Base-by-base conservation (phyloP, 2,888 invertebrate genomes). In the Papilio protenor region DNA sequence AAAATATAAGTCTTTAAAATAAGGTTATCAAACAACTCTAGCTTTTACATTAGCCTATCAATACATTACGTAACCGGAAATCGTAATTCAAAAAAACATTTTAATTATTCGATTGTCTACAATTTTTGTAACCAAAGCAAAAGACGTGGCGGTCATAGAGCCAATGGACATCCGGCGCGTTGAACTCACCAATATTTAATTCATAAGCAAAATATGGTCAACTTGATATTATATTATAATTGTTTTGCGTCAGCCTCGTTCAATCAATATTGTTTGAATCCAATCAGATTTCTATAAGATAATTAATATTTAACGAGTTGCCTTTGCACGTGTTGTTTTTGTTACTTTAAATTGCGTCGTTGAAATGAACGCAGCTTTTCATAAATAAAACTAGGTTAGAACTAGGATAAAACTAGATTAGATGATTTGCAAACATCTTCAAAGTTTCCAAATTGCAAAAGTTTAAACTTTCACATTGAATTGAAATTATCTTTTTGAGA, bases 161-260 rank as follows among this genome's bases (percentile, higher is more conserved):
- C 73, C 75, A 69, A 73, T 66, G 72, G 57, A 73, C 78, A 49
- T 78, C 78, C 78, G 78, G 78, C 33, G 66, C 75, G 47, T 66
- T 78, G 78, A 78, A 75, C 78, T 57, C 57, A 57, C 78, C 23
- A 76, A 75, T 73, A 75, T 75, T 75, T 72, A 77, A 77, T 78
- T 78, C 75, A 75, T 69, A 49, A 71, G 52, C 72, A 72, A 78
- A 78, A 72, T 78, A 78, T 76, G 78, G 78, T 73, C 27, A 21
- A 14, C 64, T 73, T 47, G n/a, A n/a, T 57, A 78, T 78, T 78
- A 78, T 78, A 78, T 76, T 78, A 21, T 76, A 78, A 78, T 78
- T 71, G 27, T 59, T 75, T 55, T 78, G 78, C 78, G 78, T 78
- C 78, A 78, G 27, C 45, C 21, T 45, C 47, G 55, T 47, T 59